Conservation (phyloP, 2,888 invertebrate genomes). For the Amblyteles armatorius region DNA sequence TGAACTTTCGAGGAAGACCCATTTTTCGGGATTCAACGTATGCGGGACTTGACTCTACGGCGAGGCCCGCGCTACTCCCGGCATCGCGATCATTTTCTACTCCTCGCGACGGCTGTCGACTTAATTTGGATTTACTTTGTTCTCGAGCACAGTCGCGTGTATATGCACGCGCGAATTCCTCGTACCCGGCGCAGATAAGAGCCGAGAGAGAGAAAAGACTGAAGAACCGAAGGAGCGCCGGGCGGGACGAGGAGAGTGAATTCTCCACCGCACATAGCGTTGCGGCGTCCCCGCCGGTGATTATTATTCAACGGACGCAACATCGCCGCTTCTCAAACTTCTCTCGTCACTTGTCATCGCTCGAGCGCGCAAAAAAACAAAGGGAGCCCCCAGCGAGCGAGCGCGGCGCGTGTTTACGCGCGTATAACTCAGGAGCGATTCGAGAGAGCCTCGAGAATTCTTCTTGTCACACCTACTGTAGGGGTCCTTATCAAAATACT, state of each 20-base stretch:
- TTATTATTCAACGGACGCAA: slow-evolving; percentile 65
- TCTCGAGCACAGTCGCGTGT: slow-evolving; percentile 67
- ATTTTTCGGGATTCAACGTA: background rate
- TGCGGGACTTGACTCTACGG: slow-evolving; percentile 30
- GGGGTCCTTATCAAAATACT: slow-evolving; percentile 54
- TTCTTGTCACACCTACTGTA: slow-evolving; percentile 37
- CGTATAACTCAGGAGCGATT: background rate
- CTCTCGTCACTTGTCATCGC: slow-evolving; percentile 64
- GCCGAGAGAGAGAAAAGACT: slow-evolving; percentile 31
- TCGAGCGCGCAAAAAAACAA: slow-evolving; percentile 11
- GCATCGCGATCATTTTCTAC: slow-evolving; percentile 46
- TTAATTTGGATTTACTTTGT: slow-evolving; percentile 72
- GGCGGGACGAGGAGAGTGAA: slow-evolving; percentile 24
- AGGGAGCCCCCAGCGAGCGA: slow-evolving; percentile 21
- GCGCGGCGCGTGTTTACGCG: background rate
- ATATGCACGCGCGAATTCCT: slow-evolving; percentile 60
- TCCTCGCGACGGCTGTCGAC: slow-evolving; percentile 49
- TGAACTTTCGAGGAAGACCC: no score
- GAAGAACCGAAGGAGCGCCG: slow-evolving; percentile 39
- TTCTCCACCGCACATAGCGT: slow-evolving; percentile 14
- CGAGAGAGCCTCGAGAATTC: slow-evolving; percentile 28
- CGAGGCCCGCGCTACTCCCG: slow-evolving; percentile 11
- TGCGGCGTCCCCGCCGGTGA: background rate
- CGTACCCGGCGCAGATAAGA: slow-evolving; percentile 26
- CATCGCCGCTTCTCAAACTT: slow-evolving; percentile 58